Evolutionary conservation across 2,888 invertebrate species (phyloP), one percentile per base, ranked within the genome.

Genomic region (Caenorhabditis drosophilae): DNA sequence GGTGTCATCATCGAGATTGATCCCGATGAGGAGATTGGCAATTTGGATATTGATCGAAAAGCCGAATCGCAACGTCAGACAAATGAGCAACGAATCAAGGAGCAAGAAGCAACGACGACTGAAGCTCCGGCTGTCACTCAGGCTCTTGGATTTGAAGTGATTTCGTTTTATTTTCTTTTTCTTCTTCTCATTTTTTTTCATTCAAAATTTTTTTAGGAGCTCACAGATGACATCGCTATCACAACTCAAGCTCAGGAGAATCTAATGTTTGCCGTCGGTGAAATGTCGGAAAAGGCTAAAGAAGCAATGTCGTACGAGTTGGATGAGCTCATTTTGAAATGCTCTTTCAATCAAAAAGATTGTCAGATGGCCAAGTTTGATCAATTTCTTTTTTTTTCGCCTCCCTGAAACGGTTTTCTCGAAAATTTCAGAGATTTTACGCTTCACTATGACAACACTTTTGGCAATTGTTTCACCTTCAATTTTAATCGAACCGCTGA

Each of bases 261-360:
- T 53, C 48, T 83, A 6, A 80, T 81, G 54, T 83, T 82, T 59
- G 76, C 83, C 4, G 80, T 83, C 7, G 83, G 75, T 11, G 77
- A 75, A 23, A 78, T 83, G 74, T 66, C 73, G 16, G 59, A 64
- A 7, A 56, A 50, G 1, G 70, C 74, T 20, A 76, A 76, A 47
- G 66, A 76, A 18, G 60, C 66, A 22, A 73, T 82, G 57, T 82
- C 82, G 2, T 79, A 82, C 41, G 61, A 63, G 3, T 67, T 77
- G 26, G 78, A 79, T 40, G 83, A 83, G 53, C 68, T 83, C 42
- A 79, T 83, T 23, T 55, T 83, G 34, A 81, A 83, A 53, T 83
- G 83, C 55, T 80, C 81, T 7, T 83, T 83, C 61, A 84, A 83
- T 56, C 83, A 83, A 34, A 72, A 75, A 38, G 81, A 83, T 56